A percentile compares a stretch with the other conserved stretches of the same genome.
These are phyloP conservation scores for Ellobium chinense DNA, from an alignment of 2,888 invertebrate species.

Conservation along the genomic window DNA sequence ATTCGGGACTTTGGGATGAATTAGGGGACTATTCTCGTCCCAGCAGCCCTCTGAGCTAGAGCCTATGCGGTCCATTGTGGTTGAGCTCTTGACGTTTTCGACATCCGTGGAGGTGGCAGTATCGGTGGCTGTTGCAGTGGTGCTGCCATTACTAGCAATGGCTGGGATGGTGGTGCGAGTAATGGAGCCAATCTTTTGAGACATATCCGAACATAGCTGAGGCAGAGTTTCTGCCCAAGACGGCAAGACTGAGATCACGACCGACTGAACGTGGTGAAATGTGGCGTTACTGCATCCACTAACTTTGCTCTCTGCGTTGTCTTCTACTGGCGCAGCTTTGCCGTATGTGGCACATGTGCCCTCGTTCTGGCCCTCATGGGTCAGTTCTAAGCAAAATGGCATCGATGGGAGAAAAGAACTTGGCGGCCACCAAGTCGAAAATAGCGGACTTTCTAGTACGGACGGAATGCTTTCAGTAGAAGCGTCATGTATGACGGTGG, in stretches of 20 bases:
- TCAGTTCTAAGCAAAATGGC: too few species aligned
- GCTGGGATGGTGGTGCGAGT: neutral
- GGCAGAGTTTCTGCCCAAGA: neutral
- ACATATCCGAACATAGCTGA: neutral
- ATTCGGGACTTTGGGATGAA: slow-evolving; percentile 7
- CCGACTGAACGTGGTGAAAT: neutral
- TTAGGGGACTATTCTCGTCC: slow-evolving; percentile 11
- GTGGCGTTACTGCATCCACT: too few species aligned
- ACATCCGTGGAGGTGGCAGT: neutral
- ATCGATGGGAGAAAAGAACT: neutral
- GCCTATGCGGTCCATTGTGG: neutral
- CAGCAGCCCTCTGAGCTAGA: slow-evolving; percentile 1
- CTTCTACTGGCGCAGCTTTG: too few species aligned
- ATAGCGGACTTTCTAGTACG: too few species aligned
- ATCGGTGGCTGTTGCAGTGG: neutral
- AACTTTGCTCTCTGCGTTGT: too few species aligned
- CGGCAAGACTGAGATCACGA: neutral
- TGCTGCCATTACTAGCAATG: neutral
- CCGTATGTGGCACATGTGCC: neutral
- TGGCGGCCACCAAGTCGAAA: too few species aligned
- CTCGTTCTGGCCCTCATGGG: too few species aligned
- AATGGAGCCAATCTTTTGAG: neutral
- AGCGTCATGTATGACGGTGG: too few species aligned
- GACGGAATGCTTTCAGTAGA: too few species aligned
- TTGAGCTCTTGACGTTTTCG: too few species aligned